Percentiles rank a stretch among this genome's conserved stretches.
Evolutionary conservation across 2,113 vertebrate species (phyloP).

Genomic region (Pedetes capensis): DNA sequence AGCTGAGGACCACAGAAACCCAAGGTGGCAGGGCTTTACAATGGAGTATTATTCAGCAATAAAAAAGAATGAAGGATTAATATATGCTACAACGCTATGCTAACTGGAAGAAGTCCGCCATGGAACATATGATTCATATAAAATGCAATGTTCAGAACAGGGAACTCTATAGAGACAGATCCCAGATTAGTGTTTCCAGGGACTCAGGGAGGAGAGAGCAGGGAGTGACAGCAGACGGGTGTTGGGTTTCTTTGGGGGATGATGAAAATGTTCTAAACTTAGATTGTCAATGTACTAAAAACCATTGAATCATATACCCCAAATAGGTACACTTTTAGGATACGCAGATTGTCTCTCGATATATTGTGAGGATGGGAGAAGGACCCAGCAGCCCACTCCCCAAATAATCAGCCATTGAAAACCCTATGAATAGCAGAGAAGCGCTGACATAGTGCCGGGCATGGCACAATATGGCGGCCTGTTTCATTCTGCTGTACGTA

Average conservation of each 20-base stretch:
- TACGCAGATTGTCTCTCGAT: not conserved
- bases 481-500: too few relatives aligned
- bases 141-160: not conserved
- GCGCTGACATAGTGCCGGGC: too few relatives aligned
- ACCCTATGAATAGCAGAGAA: too few relatives aligned
- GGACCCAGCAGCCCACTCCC: too few relatives aligned
- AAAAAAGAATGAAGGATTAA: not conserved
- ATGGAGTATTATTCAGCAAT: not conserved
- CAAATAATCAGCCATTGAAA: too few relatives aligned
- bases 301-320: not conserved
- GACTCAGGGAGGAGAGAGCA: accelerated
- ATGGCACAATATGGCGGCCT: too few relatives aligned
- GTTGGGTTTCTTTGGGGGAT: not conserved
- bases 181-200: accelerated
- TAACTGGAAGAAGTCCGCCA: not conserved
- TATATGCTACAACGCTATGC: accelerated
- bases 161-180: not conserved
- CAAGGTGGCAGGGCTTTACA: accelerated
- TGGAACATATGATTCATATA: not conserved
- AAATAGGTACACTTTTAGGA: not conserved
- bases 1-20: too few relatives aligned
- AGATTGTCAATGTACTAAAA: too few relatives aligned
- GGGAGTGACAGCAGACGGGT: not conserved
- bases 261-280: too few relatives aligned
- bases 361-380: too few relatives aligned